Evolutionary conservation across 1,140 invertebrate genomes (phyloP).

Genomic region (Venturia canescens): DNA sequence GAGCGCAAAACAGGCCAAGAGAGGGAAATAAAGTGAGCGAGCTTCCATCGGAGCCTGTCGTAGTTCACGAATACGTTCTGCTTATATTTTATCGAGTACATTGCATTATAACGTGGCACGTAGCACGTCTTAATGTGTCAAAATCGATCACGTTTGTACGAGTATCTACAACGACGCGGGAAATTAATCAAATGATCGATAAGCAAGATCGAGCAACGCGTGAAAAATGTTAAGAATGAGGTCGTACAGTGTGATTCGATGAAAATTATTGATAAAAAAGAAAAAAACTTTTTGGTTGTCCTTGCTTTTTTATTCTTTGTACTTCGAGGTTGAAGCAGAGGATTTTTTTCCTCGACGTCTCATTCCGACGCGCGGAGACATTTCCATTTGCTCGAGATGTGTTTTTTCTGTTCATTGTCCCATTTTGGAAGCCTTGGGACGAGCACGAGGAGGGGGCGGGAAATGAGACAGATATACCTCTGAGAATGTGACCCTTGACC

Average conservation of each 20-base stretch:
- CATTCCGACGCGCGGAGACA: not conserved
- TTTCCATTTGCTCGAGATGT: not conserved
- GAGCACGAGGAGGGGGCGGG: not conserved
- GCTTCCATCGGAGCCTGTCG: not conserved
- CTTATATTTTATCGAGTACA: not conserved
- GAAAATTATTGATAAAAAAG: too few relatives aligned
- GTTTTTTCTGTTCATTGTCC: constrained; percentile 26
- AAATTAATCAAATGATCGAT: too few relatives aligned
- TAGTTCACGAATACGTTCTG: not conserved
- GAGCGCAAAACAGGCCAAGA: not conserved
- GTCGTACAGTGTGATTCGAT: too few relatives aligned
- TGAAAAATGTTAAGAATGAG: too few relatives aligned
- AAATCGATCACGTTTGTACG: too few relatives aligned
- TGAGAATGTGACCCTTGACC: constrained; percentile 55
- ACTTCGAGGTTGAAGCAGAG: too few relatives aligned
- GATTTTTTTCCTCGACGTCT: not conserved
- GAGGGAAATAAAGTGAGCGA: not conserved
- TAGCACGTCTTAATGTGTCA: not conserved
- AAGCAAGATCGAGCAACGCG: too few relatives aligned
- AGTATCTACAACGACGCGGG: too few relatives aligned
- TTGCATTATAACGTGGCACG: not conserved
- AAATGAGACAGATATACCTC: constrained; percentile 40
- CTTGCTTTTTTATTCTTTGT: too few relatives aligned
- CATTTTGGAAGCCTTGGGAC: constrained; percentile 55
- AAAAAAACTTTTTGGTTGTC: too few relatives aligned